Evolutionary conservation across 92 coral and sea anemone species (phyloP).

Genomic region (Diadumene lineata): DNA sequence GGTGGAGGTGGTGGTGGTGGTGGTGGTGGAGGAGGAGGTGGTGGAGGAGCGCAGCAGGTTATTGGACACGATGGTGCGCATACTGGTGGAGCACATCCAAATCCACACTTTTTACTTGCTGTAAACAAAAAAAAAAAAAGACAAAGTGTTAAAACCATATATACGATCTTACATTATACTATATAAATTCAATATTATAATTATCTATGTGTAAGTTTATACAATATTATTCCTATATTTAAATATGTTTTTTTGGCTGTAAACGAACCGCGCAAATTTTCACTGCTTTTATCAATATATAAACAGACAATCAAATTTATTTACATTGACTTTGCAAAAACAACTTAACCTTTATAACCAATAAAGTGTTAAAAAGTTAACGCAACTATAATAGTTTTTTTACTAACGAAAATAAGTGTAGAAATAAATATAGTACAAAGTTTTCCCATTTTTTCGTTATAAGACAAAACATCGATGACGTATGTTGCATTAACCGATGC

Average conservation of each 20-base stretch:
- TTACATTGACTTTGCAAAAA: too few relatives aligned
- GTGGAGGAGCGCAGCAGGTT: slow-evolving; percentile 75
- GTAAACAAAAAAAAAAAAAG: not conserved
- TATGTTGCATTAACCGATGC: too few relatives aligned
- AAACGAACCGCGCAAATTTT: not conserved
- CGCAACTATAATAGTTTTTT: too few relatives aligned
- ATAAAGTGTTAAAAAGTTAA: too few relatives aligned
- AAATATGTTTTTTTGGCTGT: not conserved
- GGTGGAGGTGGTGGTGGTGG: slow-evolving; percentile 85
- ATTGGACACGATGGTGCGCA: slow-evolving; percentile 86
- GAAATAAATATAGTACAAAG: too few relatives aligned
- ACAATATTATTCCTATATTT: not conserved
- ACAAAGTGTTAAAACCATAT: not conserved
- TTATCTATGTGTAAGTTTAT: not conserved
- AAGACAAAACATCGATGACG: too few relatives aligned
- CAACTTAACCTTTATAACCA: too few relatives aligned
- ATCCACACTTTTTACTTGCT: slow-evolving; percentile 66
- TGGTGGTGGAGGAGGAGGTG: slow-evolving; percentile 86
- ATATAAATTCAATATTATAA: not conserved
- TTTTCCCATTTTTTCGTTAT: too few relatives aligned
- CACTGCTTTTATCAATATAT: not conserved
- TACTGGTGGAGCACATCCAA: slow-evolving; percentile 59
- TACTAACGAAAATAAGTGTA: too few relatives aligned
- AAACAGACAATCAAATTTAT: too few relatives aligned
- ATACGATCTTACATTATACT: not conserved